phyloP scores from a whole-genome alignment of 2,888 invertebrate species.

The Helleia helle region DNA sequence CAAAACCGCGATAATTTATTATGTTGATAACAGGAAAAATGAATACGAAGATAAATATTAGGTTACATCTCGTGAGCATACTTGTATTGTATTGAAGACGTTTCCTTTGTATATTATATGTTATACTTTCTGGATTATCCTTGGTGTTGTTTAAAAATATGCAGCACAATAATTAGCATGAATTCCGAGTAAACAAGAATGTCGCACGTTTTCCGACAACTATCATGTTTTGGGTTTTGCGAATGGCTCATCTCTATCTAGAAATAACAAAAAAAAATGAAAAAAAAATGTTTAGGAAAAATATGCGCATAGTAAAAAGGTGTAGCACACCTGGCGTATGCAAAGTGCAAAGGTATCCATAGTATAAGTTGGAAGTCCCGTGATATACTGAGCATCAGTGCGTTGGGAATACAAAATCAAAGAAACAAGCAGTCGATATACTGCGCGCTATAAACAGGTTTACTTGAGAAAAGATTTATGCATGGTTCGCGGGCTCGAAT shows the following conservation, averaged over 20 bases:
- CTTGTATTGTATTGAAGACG: too few species aligned
- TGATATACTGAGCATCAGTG: slow-evolving; percentile 10
- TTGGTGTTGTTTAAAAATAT: too few species aligned
- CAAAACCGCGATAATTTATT: slow-evolving; percentile 9
- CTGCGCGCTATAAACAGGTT: slow-evolving; percentile 35
- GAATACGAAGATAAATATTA: slow-evolving; percentile 4
- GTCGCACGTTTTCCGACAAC: too few species aligned
- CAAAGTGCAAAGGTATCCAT: slow-evolving; percentile 2
- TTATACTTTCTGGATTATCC: background rate
- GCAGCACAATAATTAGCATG: too few species aligned
- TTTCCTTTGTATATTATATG: too few species aligned
- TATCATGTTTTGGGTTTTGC: too few species aligned
- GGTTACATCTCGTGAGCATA: background rate
- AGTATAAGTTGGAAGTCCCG: background rate
- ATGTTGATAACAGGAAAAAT: slow-evolving; percentile 7
- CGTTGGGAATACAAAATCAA: slow-evolving; percentile 14
- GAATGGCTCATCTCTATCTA: too few species aligned
- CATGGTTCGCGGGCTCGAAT: slow-evolving; percentile 13
- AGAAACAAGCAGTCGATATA: slow-evolving; percentile 13
- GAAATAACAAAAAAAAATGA: too few species aligned
- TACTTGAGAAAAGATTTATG: slow-evolving; percentile 36
- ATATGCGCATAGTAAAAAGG: slow-evolving; percentile 6
- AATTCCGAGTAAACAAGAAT: too few species aligned
- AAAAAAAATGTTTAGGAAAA: background rate
- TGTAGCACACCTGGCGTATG: slow-evolving; percentile 6